Conservation (phyloP, 2,113 vertebrate species). For the Cisticola juncidis region DNA sequence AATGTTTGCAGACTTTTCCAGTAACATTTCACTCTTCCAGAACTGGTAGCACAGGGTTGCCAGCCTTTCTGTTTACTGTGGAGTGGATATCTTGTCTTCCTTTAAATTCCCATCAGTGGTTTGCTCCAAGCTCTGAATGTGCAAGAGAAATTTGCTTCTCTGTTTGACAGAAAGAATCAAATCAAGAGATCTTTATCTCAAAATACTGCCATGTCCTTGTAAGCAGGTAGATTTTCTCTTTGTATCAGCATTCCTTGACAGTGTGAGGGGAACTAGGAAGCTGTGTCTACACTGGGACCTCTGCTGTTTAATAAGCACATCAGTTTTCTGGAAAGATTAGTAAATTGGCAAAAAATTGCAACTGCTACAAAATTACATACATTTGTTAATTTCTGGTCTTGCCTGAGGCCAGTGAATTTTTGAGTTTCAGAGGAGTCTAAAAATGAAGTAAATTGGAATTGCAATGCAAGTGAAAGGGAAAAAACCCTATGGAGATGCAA, state of each 20-base stretch:
- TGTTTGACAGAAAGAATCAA: neutral
- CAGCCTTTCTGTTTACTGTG: neutral
- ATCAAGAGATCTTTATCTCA: neutral
- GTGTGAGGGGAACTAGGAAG: neutral
- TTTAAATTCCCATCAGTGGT: neutral
- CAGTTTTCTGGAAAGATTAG: neutral
- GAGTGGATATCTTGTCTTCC: neutral
- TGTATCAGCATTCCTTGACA: neutral
- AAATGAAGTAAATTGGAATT: neutral
- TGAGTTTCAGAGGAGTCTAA: neutral
- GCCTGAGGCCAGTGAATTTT: neutral
- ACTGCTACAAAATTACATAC: neutral
- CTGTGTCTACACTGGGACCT: neutral
- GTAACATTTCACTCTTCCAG: neutral
- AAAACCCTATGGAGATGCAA: neutral
- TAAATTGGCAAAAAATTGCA: neutral
- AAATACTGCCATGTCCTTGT: neutral
- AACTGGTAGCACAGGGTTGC: neutral
- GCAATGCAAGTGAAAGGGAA: neutral
- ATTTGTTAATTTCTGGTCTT: neutral
- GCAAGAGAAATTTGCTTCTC: neutral
- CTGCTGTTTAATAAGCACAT: neutral
- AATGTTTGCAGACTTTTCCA: conserved; percentile 36
- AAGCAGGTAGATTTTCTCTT: neutral
- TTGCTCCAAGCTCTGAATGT: neutral